These are phyloP conservation scores for Coreoperca whiteheadi DNA, from an alignment of 2,113 vertebrate species.

Conservation along the genomic window DNA sequence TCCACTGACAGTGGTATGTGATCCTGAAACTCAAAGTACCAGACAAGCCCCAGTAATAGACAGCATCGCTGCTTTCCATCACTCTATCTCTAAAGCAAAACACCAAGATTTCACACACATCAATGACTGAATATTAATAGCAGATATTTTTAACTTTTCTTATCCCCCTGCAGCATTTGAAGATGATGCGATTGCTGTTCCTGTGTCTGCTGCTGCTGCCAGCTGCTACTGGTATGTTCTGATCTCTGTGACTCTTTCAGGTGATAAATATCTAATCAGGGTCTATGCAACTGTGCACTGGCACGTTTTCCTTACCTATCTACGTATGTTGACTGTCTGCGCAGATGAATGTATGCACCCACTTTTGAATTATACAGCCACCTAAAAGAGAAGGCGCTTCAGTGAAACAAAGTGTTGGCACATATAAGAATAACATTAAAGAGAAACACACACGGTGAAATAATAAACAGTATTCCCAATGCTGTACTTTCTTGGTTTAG, in stretches of 20 bases:
- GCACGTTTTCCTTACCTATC: slow-evolving; percentile 57
- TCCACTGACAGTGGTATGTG: slow-evolving; percentile 49
- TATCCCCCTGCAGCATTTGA: slow-evolving; percentile 76
- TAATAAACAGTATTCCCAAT: background rate
- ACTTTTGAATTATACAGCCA: slow-evolving; percentile 11
- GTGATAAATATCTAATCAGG: slow-evolving; percentile 78
- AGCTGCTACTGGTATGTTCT: slow-evolving; percentile 78
- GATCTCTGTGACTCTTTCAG: slow-evolving; percentile 60
- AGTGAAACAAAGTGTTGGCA: background rate
- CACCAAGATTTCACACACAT: slow-evolving; percentile 59
- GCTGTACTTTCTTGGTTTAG: background rate
- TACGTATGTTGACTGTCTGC: slow-evolving; percentile 18
- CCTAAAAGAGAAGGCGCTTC: slow-evolving; percentile 2
- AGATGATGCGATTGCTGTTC: slow-evolving; percentile 84
- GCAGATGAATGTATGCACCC: slow-evolving; percentile 5
- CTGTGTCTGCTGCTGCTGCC: slow-evolving; percentile 82
- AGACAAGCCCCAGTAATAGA: slow-evolving; percentile 57
- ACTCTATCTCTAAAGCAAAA: slow-evolving; percentile 57
- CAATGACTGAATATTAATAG: slow-evolving; percentile 70
- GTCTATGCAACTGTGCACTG: slow-evolving; percentile 18
- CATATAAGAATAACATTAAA: slow-evolving; percentile 16
- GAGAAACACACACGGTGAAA: slow-evolving; percentile 15
- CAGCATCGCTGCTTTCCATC: slow-evolving; percentile 51
- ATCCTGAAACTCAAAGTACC: slow-evolving; percentile 43
- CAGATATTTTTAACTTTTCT: slow-evolving; percentile 69